Conservation (phyloP, 2,888 invertebrate species). For the Oxyteleia sp. region DNA sequence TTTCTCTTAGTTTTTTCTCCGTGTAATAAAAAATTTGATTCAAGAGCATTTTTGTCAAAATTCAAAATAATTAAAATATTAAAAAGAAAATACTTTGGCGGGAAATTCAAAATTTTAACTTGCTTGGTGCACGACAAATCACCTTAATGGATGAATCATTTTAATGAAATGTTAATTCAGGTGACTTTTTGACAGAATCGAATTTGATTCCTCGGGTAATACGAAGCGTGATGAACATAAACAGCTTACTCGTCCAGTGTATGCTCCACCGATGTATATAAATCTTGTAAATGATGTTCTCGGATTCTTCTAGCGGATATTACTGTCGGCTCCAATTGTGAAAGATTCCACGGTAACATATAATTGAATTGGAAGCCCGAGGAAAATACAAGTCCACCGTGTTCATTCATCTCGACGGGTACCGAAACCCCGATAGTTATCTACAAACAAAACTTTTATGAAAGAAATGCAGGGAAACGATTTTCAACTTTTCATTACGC, state of each 20-base stretch:
- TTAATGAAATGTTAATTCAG: conserved; percentile 23
- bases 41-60: no score
- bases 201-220: conserved; percentile 9
- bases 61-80: no score
- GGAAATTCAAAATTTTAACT: no score
- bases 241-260: conserved; percentile 83
- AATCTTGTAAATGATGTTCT: conserved; percentile 81
- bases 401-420: conserved; percentile 82
- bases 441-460: conserved; percentile 74
- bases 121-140: no score
- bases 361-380: conserved; percentile 86
- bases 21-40: no score
- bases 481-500: conserved; percentile 27
- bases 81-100: no score
- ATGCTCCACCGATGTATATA: conserved; percentile 82
- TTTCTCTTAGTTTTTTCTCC: no score
- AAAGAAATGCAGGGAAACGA: conserved; percentile 9
- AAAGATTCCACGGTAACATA: conserved; percentile 83
- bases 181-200: conserved; percentile 13
- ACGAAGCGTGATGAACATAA: conserved; percentile 30
- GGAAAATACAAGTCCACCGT: conserved; percentile 81
- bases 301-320: conserved; percentile 80
- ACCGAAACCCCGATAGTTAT: conserved; percentile 82
- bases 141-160: conserved; percentile 6
- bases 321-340: conserved; percentile 82